Conservation (phyloP, 2,797 vertebrate species). For the Orientallactaga sibirica region DNA sequence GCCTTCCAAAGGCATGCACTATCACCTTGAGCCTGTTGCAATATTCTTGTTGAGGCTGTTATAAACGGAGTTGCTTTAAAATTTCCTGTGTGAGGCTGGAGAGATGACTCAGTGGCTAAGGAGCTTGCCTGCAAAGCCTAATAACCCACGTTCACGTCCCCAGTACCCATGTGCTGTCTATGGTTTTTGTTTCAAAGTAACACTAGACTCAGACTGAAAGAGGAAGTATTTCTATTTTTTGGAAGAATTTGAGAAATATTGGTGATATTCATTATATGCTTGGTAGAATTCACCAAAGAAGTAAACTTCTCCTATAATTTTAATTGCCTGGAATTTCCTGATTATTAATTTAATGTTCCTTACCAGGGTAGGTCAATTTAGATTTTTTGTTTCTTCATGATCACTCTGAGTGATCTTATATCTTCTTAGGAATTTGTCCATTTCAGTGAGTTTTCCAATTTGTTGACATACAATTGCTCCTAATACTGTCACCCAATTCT, state of each 20-base stretch:
- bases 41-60: not conserved
- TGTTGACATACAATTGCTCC: not conserved
- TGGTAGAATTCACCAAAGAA: not conserved
- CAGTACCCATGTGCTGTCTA: not conserved
- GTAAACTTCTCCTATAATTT: not conserved
- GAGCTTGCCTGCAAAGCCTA: too few species aligned
- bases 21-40: too few species aligned
- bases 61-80: not conserved
- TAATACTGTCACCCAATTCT: not conserved
- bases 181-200: not conserved
- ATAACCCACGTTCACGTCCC: too few species aligned
- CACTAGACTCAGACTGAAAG: not conserved
- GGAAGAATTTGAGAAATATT: not conserved
- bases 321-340: not conserved
- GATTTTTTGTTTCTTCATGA: constrained; percentile 1
- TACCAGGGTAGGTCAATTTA: not conserved
- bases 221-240: not conserved
- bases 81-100: not conserved
- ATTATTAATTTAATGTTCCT: not conserved
- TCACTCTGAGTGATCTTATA: not conserved
- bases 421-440: not conserved
- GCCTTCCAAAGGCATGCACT: too few species aligned
- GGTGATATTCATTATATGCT: not conserved
- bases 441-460: not conserved
- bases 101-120: too few species aligned